Percentiles rank a stretch among this genome's conserved stretches.
Evolutionary conservation across 2,797 vertebrate species (phyloP).

Genomic region (Enteromius radiatus): DNA sequence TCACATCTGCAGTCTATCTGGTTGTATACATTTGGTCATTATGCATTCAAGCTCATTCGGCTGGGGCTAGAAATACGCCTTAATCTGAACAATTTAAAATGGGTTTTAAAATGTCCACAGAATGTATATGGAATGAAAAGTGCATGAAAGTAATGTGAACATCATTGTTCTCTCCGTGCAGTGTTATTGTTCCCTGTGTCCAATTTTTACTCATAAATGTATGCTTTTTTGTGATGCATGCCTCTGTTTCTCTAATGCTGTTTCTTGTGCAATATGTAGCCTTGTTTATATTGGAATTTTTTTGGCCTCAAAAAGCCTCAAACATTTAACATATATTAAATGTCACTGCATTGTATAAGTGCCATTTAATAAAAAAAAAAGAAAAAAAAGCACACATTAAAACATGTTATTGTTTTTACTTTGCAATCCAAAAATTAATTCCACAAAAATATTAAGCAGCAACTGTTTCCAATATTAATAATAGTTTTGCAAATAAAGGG

Average conservation of each 20-base stretch:
- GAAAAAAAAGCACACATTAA: neutral
- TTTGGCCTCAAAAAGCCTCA: neutral
- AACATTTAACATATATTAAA: neutral
- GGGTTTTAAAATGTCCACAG: neutral
- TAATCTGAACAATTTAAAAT: neutral
- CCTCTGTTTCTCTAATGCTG: neutral
- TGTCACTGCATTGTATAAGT: neutral
- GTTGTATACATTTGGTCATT: neutral
- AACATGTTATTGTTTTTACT: neutral
- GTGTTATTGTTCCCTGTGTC: neutral
- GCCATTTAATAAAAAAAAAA: no score
- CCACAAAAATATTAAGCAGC: neutral
- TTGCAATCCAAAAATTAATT: neutral
- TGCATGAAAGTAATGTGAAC: neutral
- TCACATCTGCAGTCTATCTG: no score
- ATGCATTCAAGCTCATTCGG: neutral
- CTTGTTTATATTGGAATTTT: neutral
- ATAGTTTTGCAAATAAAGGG: neutral
- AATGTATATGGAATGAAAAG: neutral
- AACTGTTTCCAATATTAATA: neutral
- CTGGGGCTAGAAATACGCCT: neutral
- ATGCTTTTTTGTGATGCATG: neutral
- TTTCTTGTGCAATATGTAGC: neutral
- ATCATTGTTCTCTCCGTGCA: neutral
- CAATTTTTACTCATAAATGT: constrained; percentile 14